These are phyloP conservation scores for Camponotus fellah DNA, from an alignment of 2,888 invertebrate species.

Conservation along the genomic window DNA sequence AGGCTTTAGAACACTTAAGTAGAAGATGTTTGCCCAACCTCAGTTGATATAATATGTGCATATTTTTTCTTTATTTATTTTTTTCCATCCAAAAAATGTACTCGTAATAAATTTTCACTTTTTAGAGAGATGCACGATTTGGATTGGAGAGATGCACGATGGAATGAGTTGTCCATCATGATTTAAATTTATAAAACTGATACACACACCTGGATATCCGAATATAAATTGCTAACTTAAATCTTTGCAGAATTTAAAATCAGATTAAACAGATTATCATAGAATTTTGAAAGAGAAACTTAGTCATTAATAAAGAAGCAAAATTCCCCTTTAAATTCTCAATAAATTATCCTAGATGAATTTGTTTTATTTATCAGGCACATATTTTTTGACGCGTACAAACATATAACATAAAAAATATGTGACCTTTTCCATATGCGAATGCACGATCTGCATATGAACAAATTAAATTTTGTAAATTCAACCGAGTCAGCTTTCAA, in stretches of 20 bases:
- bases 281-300: neutral
- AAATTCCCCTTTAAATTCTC: neutral
- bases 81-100: neutral
- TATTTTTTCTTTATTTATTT: neutral
- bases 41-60: neutral
- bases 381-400: neutral
- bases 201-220: neutral
- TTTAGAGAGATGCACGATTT: neutral
- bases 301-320: conserved; percentile 16
- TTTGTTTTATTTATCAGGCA: conserved; percentile 29
- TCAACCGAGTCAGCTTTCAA: neutral
- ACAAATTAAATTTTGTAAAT: conserved; percentile 34
- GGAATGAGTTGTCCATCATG: neutral
- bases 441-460: neutral
- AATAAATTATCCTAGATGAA: neutral
- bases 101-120: neutral
- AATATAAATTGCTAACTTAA: neutral
- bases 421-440: neutral
- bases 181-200: neutral
- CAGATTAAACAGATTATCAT: neutral
- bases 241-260: neutral
- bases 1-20: neutral
- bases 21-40: neutral
- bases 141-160: neutral
- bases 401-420: neutral